Conservation (phyloP, 2,888 invertebrate species). For the Xestoiulus laeticollis region DNA sequence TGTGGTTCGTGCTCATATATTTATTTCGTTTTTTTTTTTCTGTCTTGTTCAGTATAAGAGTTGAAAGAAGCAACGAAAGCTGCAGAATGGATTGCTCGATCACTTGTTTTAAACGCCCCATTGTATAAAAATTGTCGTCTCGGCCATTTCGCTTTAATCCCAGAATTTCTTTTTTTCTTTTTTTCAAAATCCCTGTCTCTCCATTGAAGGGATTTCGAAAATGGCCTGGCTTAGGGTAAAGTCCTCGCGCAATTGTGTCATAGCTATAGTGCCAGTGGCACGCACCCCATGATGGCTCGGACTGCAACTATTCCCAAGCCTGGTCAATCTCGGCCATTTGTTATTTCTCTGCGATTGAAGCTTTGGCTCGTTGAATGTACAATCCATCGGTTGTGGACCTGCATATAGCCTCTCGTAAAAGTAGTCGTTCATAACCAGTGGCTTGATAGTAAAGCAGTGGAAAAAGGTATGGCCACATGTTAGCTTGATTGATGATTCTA, state of each 20-base stretch:
- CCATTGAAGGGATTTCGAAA: conserved; percentile 46
- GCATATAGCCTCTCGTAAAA: not conserved
- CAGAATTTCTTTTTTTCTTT: conserved; percentile 25
- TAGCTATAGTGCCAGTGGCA: not conserved
- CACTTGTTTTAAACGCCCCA: conserved; percentile 37
- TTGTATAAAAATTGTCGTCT: conserved; percentile 23
- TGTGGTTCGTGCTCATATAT: not conserved
- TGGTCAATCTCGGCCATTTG: conserved; percentile 49
- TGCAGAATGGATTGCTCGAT: conserved; percentile 42
- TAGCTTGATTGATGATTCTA: conserved; percentile 46
- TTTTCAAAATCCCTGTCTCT: conserved; percentile 45
- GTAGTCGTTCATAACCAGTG: not conserved
- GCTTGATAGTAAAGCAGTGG: not conserved
- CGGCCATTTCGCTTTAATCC: conserved; percentile 47
- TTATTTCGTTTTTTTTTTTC: not conserved
- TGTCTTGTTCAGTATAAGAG: not conserved
- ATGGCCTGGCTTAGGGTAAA: conserved; percentile 48
- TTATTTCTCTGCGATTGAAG: conserved; percentile 44
- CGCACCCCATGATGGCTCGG: conserved; percentile 1
- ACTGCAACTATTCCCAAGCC: conserved; percentile 24
- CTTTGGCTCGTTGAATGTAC: conserved; percentile 5
- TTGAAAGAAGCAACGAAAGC: conserved; percentile 11
- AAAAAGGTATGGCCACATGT: not conserved
- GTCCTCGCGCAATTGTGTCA: conserved; percentile 42
- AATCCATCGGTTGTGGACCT: not conserved